These are phyloP conservation scores for Thymelicus acteon DNA, from an alignment of 2,888 invertebrate species.

Conservation along the genomic window DNA sequence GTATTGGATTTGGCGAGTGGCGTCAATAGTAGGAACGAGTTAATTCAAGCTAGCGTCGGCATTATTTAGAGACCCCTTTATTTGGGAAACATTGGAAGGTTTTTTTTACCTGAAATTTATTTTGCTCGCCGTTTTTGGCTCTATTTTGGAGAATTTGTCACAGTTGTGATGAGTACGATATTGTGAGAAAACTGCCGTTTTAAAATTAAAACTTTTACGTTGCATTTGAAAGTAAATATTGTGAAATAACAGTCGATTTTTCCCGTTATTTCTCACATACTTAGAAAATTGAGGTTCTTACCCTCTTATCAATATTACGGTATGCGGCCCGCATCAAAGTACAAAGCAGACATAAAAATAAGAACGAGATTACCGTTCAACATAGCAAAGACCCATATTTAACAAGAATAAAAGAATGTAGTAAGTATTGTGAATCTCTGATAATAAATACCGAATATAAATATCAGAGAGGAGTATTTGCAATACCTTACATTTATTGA, in stretches of 20 bases:
- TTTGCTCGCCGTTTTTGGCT: conserved; percentile 13
- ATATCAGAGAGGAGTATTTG: too few relatives aligned
- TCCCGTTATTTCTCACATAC: conserved; percentile 2
- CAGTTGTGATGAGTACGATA: not conserved
- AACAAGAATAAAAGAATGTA: not conserved
- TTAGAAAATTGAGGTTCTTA: conserved; percentile 52
- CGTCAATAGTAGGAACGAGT: conserved; percentile 36
- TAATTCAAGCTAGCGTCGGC: conserved; percentile 33
- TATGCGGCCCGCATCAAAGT: conserved; percentile 58
- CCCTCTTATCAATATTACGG: conserved; percentile 57
- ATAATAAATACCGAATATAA: too few relatives aligned
- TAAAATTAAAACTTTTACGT: not conserved
- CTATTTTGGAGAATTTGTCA: conserved; percentile 21
- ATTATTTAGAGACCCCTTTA: conserved; percentile 36
- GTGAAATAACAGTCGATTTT: not conserved
- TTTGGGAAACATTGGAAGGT: conserved; percentile 37
- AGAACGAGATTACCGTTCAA: conserved; percentile 18
- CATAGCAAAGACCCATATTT: conserved; percentile 28
- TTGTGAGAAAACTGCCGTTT: not conserved
- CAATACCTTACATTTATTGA: too few relatives aligned
- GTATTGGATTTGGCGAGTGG: conserved; percentile 37
- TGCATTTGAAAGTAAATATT: not conserved
- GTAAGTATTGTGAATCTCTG: too few relatives aligned
- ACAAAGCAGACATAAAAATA: conserved; percentile 19
- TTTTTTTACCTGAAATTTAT: conserved; percentile 33